These are phyloP conservation scores for Drosophila siamana DNA, from an alignment of 2,888 invertebrate genomes.

Conservation along the genomic window DNA sequence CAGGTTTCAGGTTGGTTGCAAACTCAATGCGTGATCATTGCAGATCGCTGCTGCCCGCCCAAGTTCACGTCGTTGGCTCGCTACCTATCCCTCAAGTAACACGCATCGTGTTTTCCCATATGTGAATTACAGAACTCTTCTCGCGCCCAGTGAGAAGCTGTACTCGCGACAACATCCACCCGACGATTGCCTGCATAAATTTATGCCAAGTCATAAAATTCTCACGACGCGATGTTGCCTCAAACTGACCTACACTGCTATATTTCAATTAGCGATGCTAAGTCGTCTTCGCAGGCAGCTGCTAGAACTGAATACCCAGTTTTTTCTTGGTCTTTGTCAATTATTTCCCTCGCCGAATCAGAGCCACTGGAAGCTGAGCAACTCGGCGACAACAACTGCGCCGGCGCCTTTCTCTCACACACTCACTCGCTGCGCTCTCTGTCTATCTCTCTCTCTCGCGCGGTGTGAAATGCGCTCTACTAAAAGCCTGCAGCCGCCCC, in stretches of 20 bases:
- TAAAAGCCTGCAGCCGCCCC: slow-evolving; percentile 31
- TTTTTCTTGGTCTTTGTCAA: slow-evolving; percentile 29
- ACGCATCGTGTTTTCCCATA: slow-evolving; percentile 11
- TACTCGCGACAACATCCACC: not conserved
- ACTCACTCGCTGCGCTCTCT: slow-evolving; percentile 10
- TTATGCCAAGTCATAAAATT: slow-evolving; percentile 63
- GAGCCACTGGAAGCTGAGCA: slow-evolving; percentile 40
- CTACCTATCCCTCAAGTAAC: slow-evolving; percentile 39
- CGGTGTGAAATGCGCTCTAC: slow-evolving; percentile 20
- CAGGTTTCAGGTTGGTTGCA: slow-evolving; percentile 36
- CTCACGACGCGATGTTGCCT: slow-evolving; percentile 41
- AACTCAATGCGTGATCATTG: slow-evolving; percentile 14
- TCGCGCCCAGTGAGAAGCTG: not conserved
- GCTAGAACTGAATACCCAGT: slow-evolving; percentile 54
- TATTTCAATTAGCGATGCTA: slow-evolving; percentile 62
- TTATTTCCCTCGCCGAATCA: slow-evolving; percentile 41
- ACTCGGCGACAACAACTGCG: slow-evolving; percentile 6
- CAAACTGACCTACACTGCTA: slow-evolving; percentile 66
- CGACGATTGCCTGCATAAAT: slow-evolving; percentile 12
- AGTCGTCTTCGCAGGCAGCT: slow-evolving; percentile 33
- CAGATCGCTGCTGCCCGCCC: slow-evolving; percentile 10
- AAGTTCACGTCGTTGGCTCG: not conserved
- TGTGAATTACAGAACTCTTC: slow-evolving; percentile 1
- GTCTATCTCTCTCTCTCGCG: not conserved
- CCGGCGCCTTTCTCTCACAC: slow-evolving; percentile 37